phyloP scores from a whole-genome alignment of 2,113 vertebrate genomes.

The Callipepla californica region DNA sequence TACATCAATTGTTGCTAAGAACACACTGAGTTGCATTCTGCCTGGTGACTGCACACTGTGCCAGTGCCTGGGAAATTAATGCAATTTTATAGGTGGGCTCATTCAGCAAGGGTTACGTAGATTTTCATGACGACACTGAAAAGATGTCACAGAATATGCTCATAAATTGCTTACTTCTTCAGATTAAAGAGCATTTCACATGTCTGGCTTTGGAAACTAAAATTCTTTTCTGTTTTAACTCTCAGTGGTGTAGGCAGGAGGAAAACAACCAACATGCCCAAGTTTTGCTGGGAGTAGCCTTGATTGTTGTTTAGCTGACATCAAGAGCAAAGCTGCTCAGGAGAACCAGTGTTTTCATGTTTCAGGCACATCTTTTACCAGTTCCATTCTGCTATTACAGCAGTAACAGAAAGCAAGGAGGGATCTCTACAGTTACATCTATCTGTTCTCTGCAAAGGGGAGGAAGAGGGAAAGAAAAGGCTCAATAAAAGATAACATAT shows the following conservation, averaged over 20 bases:
- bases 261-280: background rate
- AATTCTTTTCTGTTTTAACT: slow-evolving; percentile 12
- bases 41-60: background rate
- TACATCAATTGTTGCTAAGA: background rate
- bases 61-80: background rate
- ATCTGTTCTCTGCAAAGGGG: background rate
- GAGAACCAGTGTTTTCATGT: background rate
- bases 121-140: background rate
- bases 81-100: slow-evolving; percentile 1
- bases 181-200: background rate
- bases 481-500: background rate
- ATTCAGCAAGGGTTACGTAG: background rate
- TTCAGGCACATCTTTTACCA: slow-evolving; percentile 13
- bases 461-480: background rate
- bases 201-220: background rate
- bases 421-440: background rate
- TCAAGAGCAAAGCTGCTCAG: slow-evolving; percentile 27
- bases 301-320: slow-evolving; percentile 42
- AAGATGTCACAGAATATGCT: background rate
- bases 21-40: background rate
- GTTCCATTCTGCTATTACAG: background rate
- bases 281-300: slow-evolving; percentile 22
- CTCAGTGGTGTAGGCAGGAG: background rate
- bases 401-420: slow-evolving; percentile 27
- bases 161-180: background rate